Evolutionary conservation across 2,797 vertebrate species (phyloP), one percentile per base, ranked within the genome.

Genomic region (Catamblyrhynchus diadema): DNA sequence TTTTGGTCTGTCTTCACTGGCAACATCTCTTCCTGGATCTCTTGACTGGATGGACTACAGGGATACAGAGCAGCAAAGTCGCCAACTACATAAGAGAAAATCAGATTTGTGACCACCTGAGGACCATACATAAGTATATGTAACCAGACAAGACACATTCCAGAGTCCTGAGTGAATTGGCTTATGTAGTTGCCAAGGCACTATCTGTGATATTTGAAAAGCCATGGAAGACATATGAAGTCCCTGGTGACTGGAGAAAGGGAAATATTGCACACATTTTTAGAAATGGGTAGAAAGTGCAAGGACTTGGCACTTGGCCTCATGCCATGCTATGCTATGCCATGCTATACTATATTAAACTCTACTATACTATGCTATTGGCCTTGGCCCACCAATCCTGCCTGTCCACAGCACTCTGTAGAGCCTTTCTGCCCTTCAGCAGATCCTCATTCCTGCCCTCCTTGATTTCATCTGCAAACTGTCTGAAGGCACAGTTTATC

Each of bases 331-430:
- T 8, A 20, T 53, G 5, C 50, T 20, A n/a, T 53, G 2, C 23
- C 5, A 21, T 42, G 15, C 30, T 42, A 27, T 5, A 2, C 23
- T n/a, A 8, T 16, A 48, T 16, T 27, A 17, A 28, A 50, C 16
- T 27, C 15, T 50, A 32, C 20, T 62, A 15, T 6, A 37, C 17
- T 54, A 14, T 54, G 20, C 51, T 54, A n/a, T 44, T 54, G 10
- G 1, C 18, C 9, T 62, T 1, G 0, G 7, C 30, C 13, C 16
- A 25, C 19, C 21, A 27, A 53, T 48, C 20, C 17, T 37, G 33
- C 32, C 53, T 39, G 17, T 45, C 17, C 28, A 64, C 17, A 45
- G 33, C 3, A 5, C 21, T 57, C 17, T 70, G 50, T 8, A 44
- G n/a, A n/a, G 2, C 18, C 10, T 59, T 70, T 33, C 12, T 59